Evolutionary conservation across 2,113 vertebrate genomes (phyloP).

Genomic region (Protobothrops mucrosquamatus): DNA sequence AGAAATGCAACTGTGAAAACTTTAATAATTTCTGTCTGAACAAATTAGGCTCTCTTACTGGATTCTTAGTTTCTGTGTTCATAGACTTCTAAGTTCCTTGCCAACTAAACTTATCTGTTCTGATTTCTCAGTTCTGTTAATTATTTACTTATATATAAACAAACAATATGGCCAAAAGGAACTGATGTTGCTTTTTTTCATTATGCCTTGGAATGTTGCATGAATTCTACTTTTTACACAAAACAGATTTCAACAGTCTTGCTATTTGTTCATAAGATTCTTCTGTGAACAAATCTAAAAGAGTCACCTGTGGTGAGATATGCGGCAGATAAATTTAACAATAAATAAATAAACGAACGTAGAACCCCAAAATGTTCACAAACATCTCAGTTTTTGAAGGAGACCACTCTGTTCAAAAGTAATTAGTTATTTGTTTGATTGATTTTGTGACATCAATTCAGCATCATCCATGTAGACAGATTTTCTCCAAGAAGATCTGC

Average conservation of each 20-base stretch:
- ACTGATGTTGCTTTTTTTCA: not conserved
- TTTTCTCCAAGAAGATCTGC: too few species aligned
- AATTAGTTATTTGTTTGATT: not conserved
- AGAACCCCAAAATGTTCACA: not conserved
- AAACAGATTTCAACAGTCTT: slow-evolving; percentile 20
- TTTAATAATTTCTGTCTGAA: slow-evolving; percentile 35
- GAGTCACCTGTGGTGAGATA: not conserved
- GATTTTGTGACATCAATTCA: not conserved
- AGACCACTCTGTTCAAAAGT: not conserved
- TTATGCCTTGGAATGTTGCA: not conserved
- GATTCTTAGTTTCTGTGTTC: slow-evolving; percentile 24
- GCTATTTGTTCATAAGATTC: not conserved
- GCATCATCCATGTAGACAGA: too few species aligned
- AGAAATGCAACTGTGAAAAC: slow-evolving; percentile 44
- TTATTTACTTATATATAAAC: slow-evolving; percentile 17
- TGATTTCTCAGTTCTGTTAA: slow-evolving; percentile 20
- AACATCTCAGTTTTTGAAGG: not conserved
- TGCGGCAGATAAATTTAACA: not conserved
- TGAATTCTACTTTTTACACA: slow-evolving; percentile 1
- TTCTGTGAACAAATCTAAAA: not conserved
- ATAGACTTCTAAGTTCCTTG: slow-evolving; percentile 14
- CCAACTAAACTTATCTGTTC: not conserved
- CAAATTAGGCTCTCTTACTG: slow-evolving; percentile 33
- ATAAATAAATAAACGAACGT: not conserved
- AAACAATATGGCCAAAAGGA: not conserved